Evolutionary conservation across 1,140 invertebrate species (phyloP).

Genomic region (Neodiprion pinetum): DNA sequence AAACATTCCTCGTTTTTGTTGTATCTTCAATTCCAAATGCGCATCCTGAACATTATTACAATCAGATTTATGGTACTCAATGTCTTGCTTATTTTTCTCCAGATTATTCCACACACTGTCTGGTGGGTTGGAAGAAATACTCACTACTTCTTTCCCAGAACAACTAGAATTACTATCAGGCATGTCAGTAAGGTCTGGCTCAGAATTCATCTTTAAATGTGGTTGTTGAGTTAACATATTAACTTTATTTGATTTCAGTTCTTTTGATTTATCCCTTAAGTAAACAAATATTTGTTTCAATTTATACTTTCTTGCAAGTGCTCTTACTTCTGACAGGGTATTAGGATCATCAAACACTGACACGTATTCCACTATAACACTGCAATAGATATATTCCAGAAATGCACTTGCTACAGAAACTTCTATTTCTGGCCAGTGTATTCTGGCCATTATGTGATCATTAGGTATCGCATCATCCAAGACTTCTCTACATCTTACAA

Average conservation of each 20-base stretch:
- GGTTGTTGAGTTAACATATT: not conserved
- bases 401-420: conserved; percentile 51
- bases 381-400: conserved; percentile 58
- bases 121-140: no score
- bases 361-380: conserved; percentile 40
- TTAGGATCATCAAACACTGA: conserved; percentile 33
- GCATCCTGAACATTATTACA: no score
- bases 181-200: no score
- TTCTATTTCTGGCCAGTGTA: conserved; percentile 45
- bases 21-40: no score
- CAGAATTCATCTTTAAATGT: no score
- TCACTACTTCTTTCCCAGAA: no score
- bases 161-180: no score
- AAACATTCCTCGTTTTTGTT: no score
- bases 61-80: no score
- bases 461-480: conserved; percentile 48
- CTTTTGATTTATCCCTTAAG: conserved; percentile 9
- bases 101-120: no score
- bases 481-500: conserved; percentile 53
- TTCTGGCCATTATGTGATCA: conserved; percentile 43
- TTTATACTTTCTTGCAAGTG: conserved; percentile 39
- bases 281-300: conserved; percentile 23
- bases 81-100: no score
- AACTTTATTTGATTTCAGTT: not conserved
- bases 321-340: conserved; percentile 33